phyloP scores from a whole-genome alignment of 2,113 vertebrate species.

The Mystacornis crossleyi region DNA sequence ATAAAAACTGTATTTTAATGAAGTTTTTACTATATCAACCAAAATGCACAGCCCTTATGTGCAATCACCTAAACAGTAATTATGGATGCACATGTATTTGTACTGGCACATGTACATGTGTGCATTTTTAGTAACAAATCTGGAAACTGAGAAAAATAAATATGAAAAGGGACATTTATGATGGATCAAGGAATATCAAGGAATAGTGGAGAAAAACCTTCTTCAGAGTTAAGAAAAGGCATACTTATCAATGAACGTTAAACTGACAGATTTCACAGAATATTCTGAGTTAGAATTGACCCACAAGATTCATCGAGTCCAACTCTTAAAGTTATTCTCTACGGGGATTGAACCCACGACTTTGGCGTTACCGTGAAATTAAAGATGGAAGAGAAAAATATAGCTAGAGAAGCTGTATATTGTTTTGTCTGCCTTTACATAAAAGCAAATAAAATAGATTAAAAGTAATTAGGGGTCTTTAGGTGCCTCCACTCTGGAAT shows the following conservation, averaged over 20 bases:
- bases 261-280: neutral
- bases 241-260: neutral
- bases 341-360: neutral
- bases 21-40: neutral
- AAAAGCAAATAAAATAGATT: neutral
- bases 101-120: neutral
- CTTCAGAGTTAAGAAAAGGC: neutral
- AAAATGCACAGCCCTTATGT: neutral
- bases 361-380: neutral
- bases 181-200: neutral
- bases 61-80: neutral
- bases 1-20: neutral
- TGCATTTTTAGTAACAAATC: neutral
- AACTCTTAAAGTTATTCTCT: neutral
- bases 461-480: neutral
- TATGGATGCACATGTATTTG: neutral
- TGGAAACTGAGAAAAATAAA: neutral
- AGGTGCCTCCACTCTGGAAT: neutral
- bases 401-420: neutral
- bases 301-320: accelerated
- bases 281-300: neutral
- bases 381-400: neutral
- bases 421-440: neutral
- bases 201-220: neutral
- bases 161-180: neutral